Evolutionary conservation across 2,113 vertebrate species (phyloP).

Genomic region (Taxidea taxus): DNA sequence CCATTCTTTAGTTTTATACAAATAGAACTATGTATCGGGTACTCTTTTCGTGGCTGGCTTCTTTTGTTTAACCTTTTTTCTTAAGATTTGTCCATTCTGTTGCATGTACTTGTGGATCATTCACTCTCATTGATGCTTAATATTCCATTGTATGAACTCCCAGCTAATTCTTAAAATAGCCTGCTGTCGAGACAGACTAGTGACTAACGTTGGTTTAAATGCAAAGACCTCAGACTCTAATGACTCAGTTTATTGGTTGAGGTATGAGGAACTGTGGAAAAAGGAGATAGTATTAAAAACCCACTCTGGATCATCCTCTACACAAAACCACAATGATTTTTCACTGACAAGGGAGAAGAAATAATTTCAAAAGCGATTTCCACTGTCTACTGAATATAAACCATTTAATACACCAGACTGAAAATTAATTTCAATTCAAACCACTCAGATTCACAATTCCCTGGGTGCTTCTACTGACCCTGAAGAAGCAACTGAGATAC

Average conservation of each 20-base stretch:
- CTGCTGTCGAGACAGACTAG: neutral
- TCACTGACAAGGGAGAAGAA: neutral
- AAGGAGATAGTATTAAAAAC: neutral
- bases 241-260: neutral
- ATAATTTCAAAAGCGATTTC: neutral
- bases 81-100: neutral
- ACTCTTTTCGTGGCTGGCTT: neutral
- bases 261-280: neutral
- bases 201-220: neutral
- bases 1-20: neutral
- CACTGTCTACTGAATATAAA: neutral
- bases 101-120: neutral
- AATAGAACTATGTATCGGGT: neutral
- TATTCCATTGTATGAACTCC: neutral
- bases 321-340: neutral
- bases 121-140: neutral
- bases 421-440: constrained; percentile 3
- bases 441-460: neutral
- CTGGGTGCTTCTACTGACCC: neutral
- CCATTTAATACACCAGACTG: neutral
- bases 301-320: neutral
- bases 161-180: neutral
- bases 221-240: neutral
- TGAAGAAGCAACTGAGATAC: neutral
- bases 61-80: neutral